phyloP scores from a whole-genome alignment of 2,797 vertebrate species.

The Aldrovandia affinis region DNA sequence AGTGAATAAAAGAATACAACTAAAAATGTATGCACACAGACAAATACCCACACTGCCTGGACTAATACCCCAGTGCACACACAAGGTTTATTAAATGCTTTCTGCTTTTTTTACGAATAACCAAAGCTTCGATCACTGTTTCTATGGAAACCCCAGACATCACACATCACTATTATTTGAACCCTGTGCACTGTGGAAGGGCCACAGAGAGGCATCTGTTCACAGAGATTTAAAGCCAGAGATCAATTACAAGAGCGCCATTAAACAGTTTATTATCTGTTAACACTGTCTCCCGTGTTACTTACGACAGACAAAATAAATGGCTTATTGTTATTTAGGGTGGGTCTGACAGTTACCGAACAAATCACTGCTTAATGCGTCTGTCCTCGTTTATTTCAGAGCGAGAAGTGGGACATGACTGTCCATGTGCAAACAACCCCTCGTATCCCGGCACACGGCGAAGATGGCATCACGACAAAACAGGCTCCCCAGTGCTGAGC shows the following conservation, averaged over 20 bases:
- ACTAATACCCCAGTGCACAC: background rate
- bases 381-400: background rate
- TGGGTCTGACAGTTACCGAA: background rate
- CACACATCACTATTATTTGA: background rate
- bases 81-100: too few relatives aligned
- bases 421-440: background rate
- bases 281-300: background rate
- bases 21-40: background rate
- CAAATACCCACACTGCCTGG: background rate
- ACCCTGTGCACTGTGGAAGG: background rate
- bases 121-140: background rate
- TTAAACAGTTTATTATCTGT: background rate
- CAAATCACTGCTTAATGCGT: background rate
- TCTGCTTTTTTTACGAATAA: background rate
- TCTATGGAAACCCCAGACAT: slow-evolving; percentile 3
- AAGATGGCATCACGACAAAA: background rate
- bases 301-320: background rate
- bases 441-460: background rate
- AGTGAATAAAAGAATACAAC: too few relatives aligned
- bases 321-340: background rate
- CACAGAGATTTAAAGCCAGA: background rate
- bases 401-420: background rate
- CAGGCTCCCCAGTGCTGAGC: background rate
- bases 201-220: background rate
- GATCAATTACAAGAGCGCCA: background rate